phyloP scores from a whole-genome alignment of 2,113 vertebrate species.

The Geococcyx californianus region DNA sequence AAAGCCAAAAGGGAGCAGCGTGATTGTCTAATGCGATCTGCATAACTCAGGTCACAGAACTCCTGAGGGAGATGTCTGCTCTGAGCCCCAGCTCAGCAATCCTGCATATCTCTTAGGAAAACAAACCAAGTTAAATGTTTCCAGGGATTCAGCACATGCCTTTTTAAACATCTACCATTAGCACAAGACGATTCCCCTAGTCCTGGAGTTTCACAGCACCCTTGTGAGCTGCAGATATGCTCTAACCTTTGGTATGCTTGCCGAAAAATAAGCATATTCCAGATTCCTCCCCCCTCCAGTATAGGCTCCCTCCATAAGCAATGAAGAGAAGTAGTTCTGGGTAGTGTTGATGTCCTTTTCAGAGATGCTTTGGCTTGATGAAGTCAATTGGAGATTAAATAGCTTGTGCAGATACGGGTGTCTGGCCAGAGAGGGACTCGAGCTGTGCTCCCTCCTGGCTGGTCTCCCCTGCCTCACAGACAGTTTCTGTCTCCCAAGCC shows the following conservation, averaged over 20 bases:
- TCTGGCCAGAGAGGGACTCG: background rate
- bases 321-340: background rate
- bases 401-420: background rate
- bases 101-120: conserved; percentile 17
- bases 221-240: background rate
- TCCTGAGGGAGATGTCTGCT: background rate
- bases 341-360: background rate
- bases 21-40: conserved; percentile 11
- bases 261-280: accelerated
- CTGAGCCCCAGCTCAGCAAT: conserved; percentile 2
- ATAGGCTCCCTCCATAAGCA: background rate
- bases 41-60: conserved; percentile 20
- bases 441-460: background rate
- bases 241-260: background rate
- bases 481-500: background rate
- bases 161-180: conserved; percentile 10
- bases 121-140: conserved; percentile 27
- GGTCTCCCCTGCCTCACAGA: background rate
- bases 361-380: background rate
- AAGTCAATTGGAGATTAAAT: background rate
- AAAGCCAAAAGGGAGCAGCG: background rate
- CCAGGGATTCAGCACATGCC: background rate
- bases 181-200: background rate
- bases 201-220: background rate
- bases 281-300: background rate